phyloP scores from a whole-genome alignment of 2,888 invertebrate species.

The Nomada fabriciana region DNA sequence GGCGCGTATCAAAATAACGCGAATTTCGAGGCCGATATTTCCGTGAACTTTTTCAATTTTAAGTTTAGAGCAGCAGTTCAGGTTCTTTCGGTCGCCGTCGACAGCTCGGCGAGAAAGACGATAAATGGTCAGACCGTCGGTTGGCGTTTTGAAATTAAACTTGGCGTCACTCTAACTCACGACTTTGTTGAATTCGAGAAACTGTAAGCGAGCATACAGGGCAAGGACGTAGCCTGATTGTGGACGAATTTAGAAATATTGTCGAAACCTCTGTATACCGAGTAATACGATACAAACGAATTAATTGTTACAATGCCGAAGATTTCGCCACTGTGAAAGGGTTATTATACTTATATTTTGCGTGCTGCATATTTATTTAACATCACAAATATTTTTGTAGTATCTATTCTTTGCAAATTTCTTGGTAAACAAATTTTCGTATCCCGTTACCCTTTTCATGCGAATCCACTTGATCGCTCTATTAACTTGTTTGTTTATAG shows the following conservation, averaged over 20 bases:
- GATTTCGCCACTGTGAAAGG: no score
- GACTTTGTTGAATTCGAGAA: constrained; percentile 18
- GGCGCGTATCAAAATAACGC: constrained; percentile 37
- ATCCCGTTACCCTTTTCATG: not conserved
- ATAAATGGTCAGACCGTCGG: constrained; percentile 33
- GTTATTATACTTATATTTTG: no score
- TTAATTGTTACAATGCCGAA: no score
- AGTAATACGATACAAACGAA: no score
- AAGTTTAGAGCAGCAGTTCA: constrained; percentile 33
- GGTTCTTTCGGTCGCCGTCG: constrained; percentile 17
- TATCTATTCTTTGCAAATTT: not conserved
- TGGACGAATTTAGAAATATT: not conserved
- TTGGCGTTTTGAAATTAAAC: constrained; percentile 31
- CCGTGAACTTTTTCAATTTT: constrained; percentile 51
- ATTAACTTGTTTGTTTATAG: constrained; percentile 1
- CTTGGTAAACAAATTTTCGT: not conserved
- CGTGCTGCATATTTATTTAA: no score
- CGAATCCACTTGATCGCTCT: not conserved
- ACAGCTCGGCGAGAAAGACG: constrained; percentile 13
- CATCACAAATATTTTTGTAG: no score
- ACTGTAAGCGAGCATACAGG: not conserved
- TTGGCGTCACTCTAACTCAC: not conserved
- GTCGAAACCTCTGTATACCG: not conserved
- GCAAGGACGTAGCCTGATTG: not conserved
- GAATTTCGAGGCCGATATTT: constrained; percentile 43